These are phyloP conservation scores for Campylomormyrus tamandua DNA, from an alignment of 2,113 vertebrate genomes.

Conservation along the genomic window DNA sequence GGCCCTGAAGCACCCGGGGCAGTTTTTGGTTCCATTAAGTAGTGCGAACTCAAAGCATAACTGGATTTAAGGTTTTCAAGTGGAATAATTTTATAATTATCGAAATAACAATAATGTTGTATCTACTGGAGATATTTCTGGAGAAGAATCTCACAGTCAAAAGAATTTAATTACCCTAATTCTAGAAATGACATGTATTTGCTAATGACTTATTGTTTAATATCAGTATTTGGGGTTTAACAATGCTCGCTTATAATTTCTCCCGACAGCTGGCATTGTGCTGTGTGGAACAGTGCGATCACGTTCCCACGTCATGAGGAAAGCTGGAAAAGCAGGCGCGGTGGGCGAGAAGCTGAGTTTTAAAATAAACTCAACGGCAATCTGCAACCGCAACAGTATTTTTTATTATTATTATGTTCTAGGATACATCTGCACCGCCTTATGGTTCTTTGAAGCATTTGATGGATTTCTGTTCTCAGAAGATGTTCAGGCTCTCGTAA, in stretches of 20 bases:
- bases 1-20: neutral
- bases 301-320: slow-evolving; percentile 34
- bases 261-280: slow-evolving; percentile 25
- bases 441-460: slow-evolving; percentile 53
- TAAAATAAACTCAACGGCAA: slow-evolving; percentile 47
- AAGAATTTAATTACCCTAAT: neutral
- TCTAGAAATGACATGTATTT: neutral
- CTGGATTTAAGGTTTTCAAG: neutral
- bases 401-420: slow-evolving; percentile 30
- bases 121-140: neutral
- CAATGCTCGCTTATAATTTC: slow-evolving; percentile 25
- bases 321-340: slow-evolving; percentile 33
- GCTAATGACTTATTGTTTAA: neutral
- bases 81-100: slow-evolving; percentile 1
- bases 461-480: slow-evolving; percentile 58
- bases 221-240: neutral
- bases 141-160: neutral
- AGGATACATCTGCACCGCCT: slow-evolving; percentile 52
- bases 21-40: neutral
- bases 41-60: neutral
- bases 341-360: slow-evolving; percentile 39
- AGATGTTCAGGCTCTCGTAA: slow-evolving; percentile 48
- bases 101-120: neutral
- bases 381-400: slow-evolving; percentile 55
- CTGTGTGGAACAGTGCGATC: slow-evolving; percentile 30